Evolutionary conservation across 2,797 vertebrate species (phyloP), one percentile per base, ranked within the genome.

Genomic region (Sphenodon punctatus): DNA sequence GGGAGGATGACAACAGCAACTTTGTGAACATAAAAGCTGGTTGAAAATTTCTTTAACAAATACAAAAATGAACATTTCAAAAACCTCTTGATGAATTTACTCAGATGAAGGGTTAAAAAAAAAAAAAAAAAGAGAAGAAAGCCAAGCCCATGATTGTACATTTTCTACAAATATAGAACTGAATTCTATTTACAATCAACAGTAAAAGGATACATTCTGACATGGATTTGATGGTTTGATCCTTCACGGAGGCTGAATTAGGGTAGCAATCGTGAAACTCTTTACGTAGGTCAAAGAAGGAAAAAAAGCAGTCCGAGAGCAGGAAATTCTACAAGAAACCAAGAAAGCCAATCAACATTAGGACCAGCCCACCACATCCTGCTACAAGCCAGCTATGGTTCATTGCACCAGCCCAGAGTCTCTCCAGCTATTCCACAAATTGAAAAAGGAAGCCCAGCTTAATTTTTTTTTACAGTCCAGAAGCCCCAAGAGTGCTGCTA

Each of bases 301-400:
- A 97, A 93, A 97, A 98, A 96, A 99, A 99, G 92, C 96, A 97
- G 84, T 98, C 98, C 9, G 97, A 97, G 49, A 99, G 96, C 63
- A 97, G 94, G 64, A 98, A 94, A 92, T 99, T 99, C 98, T 99
- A 65, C 20, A 73, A 81, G 77, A 66, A 56, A 93, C 48, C 79
- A 58, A 90, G 46, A 72, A 46, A 59, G 61, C 46, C 13, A 53
- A 38, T 20, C 42, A 38, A 22, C 5, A 81, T 85, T 49, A n/a
- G n/a, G n/a, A n/a, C n/a, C n/a, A n/a, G n/a, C n/a, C n/a, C n/a
- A n/a, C n/a, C n/a, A n/a, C n/a, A n/a, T n/a, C n/a, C n/a, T n/a
- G n/a, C n/a, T n/a, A n/a, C n/a, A n/a, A n/a, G n/a, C n/a, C n/a
- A n/a, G n/a, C n/a, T n/a, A n/a, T n/a, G n/a, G n/a, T n/a, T n/a